These are phyloP conservation scores for Emys orbicularis DNA, from an alignment of 2,797 vertebrate genomes.

Conservation along the genomic window DNA sequence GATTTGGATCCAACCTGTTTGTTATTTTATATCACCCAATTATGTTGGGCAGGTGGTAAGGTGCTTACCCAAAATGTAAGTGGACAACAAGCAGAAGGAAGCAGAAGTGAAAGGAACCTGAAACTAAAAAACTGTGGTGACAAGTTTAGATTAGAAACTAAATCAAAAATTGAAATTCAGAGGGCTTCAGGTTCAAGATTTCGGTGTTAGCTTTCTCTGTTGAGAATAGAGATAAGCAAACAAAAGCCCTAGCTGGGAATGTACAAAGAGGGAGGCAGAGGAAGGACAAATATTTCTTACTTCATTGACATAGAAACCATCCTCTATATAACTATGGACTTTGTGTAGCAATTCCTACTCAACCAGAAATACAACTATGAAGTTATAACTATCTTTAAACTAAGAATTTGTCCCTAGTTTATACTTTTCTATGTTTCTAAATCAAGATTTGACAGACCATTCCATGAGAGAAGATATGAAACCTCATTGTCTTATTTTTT, in stretches of 20 bases:
- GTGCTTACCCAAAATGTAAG: not conserved
- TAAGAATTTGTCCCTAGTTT: not conserved
- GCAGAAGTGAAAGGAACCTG: not conserved
- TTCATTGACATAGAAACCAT: not conserved
- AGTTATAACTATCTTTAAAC: not conserved
- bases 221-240: not conserved
- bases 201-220: not conserved
- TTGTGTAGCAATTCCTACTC: not conserved
- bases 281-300: not conserved
- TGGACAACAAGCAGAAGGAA: accelerated
- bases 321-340: not conserved
- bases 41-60: not conserved
- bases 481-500: not conserved
- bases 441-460: not conserved
- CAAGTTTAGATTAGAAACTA: not conserved
- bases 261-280: not conserved
- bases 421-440: not conserved
- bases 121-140: not conserved
- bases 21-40: not conserved
- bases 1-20: not conserved
- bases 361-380: not conserved
- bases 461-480: not conserved
- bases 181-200: not conserved
- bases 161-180: not conserved
- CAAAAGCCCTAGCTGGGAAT: not conserved